Percentiles rank a stretch among this genome's conserved stretches.
These are phyloP conservation scores for Umimayanthus chanpuru DNA, from an alignment of 92 coral and sea anemone species.

Conservation along the genomic window DNA sequence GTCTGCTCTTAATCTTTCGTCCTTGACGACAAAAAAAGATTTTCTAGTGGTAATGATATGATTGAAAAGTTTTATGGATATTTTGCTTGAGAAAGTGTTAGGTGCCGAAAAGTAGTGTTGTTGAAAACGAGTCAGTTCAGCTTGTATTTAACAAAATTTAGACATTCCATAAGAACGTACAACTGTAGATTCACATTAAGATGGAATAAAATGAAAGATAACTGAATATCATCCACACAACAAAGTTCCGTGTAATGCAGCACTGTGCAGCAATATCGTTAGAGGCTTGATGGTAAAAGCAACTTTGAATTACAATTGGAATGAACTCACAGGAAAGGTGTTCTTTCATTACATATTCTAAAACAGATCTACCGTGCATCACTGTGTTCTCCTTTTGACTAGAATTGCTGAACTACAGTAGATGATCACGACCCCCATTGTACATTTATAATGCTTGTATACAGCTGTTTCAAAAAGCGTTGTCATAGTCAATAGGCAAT, in stretches of 20 bases:
- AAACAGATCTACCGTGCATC: neutral
- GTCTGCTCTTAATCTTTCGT: neutral
- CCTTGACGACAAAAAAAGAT: neutral
- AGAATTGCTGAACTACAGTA: neutral
- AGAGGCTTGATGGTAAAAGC: too few species aligned
- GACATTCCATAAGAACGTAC: neutral
- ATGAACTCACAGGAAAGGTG: neutral
- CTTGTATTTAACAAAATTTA: too few species aligned
- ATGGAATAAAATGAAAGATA: too few species aligned
- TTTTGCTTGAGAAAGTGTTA: neutral
- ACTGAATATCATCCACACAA: neutral
- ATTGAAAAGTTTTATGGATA: neutral
- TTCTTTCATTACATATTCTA: neutral
- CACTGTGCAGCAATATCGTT: neutral
- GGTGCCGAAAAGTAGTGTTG: neutral
- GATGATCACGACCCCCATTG: neutral
- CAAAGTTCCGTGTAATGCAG: neutral
- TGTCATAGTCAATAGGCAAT: too few species aligned
- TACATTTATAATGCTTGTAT: neutral
- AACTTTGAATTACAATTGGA: neutral
- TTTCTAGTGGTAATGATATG: too few species aligned
- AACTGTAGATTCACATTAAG: too few species aligned
- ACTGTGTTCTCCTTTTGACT: neutral
- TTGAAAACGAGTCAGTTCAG: neutral
- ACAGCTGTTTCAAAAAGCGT: too few species aligned